phyloP scores from a whole-genome alignment of 2,888 invertebrate species.

The Andrena haemorrhoa region DNA sequence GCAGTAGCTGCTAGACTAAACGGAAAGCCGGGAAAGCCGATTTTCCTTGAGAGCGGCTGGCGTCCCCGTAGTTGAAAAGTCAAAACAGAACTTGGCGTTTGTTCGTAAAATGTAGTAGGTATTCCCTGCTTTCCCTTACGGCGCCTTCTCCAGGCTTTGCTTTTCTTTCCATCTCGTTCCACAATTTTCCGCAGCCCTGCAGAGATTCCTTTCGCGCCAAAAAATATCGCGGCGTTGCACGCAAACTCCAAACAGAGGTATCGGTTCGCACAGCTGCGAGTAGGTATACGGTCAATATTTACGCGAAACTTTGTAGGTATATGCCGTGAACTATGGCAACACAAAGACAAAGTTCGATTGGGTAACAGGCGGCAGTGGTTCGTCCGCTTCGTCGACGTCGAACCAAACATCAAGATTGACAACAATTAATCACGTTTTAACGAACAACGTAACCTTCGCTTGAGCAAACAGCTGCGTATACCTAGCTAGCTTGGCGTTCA shows the following conservation, averaged over 20 bases:
- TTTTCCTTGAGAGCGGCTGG: conserved; percentile 14
- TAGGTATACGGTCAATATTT: conserved; percentile 14
- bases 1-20: conserved; percentile 20
- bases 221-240: background rate
- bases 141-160: background rate
- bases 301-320: conserved; percentile 15
- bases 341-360: conserved; percentile 60
- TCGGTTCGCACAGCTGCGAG: background rate
- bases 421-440: conserved; percentile 15
- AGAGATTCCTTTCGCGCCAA: background rate
- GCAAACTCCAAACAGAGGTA: background rate
- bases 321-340: conserved; percentile 32
- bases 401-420: conserved; percentile 26
- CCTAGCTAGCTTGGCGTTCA: background rate
- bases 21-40: conserved; percentile 42
- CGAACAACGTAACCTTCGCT: background rate
- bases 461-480: background rate
- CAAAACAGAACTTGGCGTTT: conserved; percentile 39
- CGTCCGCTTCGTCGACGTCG: conserved; percentile 20
- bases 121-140: conserved; percentile 2
- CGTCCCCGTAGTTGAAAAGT: conserved; percentile 18
- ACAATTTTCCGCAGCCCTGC: conserved; percentile 1
- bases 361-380: conserved; percentile 31
- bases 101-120: conserved; percentile 5
- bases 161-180: conserved; percentile 6